Base-by-base conservation (phyloP, 2,797 vertebrate genomes). In the Helicolenus hilgendorfi region DNA sequence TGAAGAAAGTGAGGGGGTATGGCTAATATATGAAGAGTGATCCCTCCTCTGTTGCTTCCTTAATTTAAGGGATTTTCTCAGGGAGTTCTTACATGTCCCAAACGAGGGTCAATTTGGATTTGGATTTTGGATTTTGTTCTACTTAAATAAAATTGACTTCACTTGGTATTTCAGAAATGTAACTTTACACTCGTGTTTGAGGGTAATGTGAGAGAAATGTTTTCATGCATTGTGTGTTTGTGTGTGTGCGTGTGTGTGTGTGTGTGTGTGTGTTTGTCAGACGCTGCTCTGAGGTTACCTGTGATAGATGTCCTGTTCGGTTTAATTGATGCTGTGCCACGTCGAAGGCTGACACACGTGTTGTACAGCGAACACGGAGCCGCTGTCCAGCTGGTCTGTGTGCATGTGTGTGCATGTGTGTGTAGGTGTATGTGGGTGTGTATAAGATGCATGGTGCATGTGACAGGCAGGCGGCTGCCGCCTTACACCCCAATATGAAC, bases 261-360 rank as follows among this genome's bases (percentile, higher is more conserved):
- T 24, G 35, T 41, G 33, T 55, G 31, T 24, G 67, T 26, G 69
- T 13, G 20, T 26, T 70, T 55, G 58, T 87, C 18, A 59, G 79
- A 67, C 36, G 58, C 33, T 80, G 72, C 75, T 60, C 85, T 38
- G 60, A 87, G 85, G 84, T 91, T 72, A 85, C 76, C 84, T 49
- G 49, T 93, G 89, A 93, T 93, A 78, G 86, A 92, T 94, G 82
- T 89, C 88, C 75, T 79, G 75, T 88, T 91, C 88, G 65, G 55
- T 86, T 83, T 94, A 94, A 94, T 93, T 92, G 91, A 92, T 86
- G 87, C 72, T 4, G 68, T 74, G 72, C 77, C 68, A 68, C 45
- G 11, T 90, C 22, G 72, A 79, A 74, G 84, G 86, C 81, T 55
- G 38, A 81, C 86, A 83, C 86, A 85, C 83, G 88, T 89, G 87